A percentile compares a stretch with the other conserved stretches of the same genome.
Conservation (phyloP, 1,140 invertebrate species). For the Aleiodes sp. region DNA sequence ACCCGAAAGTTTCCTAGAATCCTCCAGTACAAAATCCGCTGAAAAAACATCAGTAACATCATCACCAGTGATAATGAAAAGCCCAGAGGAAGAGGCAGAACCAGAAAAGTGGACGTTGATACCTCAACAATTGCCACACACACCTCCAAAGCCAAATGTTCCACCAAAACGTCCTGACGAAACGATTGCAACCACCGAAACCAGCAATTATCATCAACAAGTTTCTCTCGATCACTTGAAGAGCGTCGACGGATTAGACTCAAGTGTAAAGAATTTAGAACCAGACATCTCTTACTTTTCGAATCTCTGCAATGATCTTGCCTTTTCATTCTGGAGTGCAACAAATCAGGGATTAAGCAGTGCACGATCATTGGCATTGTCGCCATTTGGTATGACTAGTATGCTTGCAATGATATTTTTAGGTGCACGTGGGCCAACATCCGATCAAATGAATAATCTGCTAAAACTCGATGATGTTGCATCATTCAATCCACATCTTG, state of each 20-base stretch:
- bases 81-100: neutral
- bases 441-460: conserved; percentile 88
- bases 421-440: conserved; percentile 85
- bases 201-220: conserved; percentile 26
- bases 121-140: conserved; percentile 44
- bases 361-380: conserved; percentile 81
- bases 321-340: conserved; percentile 82
- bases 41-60: conserved; percentile 3
- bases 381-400: conserved; percentile 85
- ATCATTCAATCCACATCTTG: conserved; percentile 86
- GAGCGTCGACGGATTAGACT: conserved; percentile 73
- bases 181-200: conserved; percentile 27
- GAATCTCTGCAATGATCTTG: conserved; percentile 84
- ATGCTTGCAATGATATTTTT: conserved; percentile 88
- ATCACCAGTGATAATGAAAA: neutral
- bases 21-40: conserved; percentile 3
- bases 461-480: conserved; percentile 86
- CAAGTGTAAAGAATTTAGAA: conserved; percentile 75
- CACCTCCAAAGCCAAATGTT: conserved; percentile 48
- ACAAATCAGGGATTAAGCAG: conserved; percentile 75
- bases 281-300: conserved; percentile 76
- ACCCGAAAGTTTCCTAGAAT: neutral
- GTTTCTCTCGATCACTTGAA: conserved; percentile 50
- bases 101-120: conserved; percentile 54
- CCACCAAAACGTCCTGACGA: conserved; percentile 44